Conservation (phyloP, 2,888 invertebrate genomes). For the Pyralis farinalis region DNA sequence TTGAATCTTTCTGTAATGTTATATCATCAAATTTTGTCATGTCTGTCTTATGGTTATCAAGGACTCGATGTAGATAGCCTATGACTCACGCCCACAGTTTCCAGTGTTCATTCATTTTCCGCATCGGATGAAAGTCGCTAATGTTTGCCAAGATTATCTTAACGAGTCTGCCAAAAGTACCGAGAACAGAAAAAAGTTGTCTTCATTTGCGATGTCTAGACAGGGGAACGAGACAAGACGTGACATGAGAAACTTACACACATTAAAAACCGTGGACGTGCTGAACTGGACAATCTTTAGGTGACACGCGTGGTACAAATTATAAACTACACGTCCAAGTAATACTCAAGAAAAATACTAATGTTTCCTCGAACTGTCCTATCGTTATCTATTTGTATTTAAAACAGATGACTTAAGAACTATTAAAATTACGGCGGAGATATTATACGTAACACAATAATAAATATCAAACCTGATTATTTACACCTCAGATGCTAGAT, state of each 20-base stretch:
- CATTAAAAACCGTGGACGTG: conserved; percentile 8
- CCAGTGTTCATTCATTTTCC: conserved; percentile 73
- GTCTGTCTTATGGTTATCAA: conserved; percentile 16
- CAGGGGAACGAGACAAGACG: conserved; percentile 58
- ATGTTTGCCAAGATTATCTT: conserved; percentile 70
- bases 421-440: too few species aligned
- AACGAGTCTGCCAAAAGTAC: conserved; percentile 70
- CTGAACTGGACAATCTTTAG: not conserved
- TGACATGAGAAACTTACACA: conserved; percentile 49
- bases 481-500: too few species aligned
- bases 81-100: conserved; percentile 42
- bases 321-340: not conserved
- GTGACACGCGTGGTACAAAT: not conserved
- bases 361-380: too few species aligned
- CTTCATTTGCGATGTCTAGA: conserved; percentile 63
- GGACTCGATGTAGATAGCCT: conserved; percentile 26
- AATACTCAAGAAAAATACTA: too few species aligned
- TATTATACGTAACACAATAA: too few species aligned
- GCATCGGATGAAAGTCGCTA: conserved; percentile 61
- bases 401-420: too few species aligned
- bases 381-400: too few species aligned
- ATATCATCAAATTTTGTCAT: conserved; percentile 26
- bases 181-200: conserved; percentile 63
- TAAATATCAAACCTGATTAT: too few species aligned
- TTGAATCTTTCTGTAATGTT: too few species aligned